Evolutionary conservation across 2,888 invertebrate genomes (phyloP).

Genomic region (Lordiphosa fenestrarum): DNA sequence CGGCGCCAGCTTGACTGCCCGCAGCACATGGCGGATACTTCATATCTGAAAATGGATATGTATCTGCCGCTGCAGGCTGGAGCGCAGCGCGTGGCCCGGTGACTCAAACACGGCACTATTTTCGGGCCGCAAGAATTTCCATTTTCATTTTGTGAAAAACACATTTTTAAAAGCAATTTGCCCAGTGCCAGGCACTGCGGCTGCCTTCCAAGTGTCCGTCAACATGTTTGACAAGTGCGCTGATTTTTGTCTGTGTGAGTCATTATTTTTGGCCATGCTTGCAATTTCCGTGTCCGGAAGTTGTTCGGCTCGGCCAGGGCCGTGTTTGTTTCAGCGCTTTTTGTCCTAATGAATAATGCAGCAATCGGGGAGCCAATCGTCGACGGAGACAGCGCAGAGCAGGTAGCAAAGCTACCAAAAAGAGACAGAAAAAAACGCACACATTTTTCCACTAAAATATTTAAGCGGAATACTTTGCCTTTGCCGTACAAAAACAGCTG

Average conservation of each 20-base stretch:
- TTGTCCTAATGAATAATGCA: constrained; percentile 42
- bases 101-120: constrained; percentile 33
- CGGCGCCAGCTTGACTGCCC: constrained; percentile 56
- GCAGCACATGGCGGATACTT: constrained; percentile 63
- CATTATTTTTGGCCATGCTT: constrained; percentile 71
- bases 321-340: constrained; percentile 21
- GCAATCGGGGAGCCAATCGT: constrained; percentile 30
- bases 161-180: constrained; percentile 63
- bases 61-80: constrained; percentile 1
- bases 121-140: constrained; percentile 34
- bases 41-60: constrained; percentile 28
- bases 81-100: background rate
- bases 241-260: constrained; percentile 57
- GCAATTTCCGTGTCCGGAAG: constrained; percentile 63
- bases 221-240: constrained; percentile 70
- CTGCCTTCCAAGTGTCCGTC: constrained; percentile 72
- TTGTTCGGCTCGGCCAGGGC: constrained; percentile 28
- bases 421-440: background rate
- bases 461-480: constrained; percentile 55
- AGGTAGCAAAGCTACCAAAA: constrained; percentile 39
- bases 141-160: constrained; percentile 31
- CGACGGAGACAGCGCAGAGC: constrained; percentile 39
- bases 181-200: constrained; percentile 40
- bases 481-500: constrained; percentile 13
- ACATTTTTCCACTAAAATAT: constrained; percentile 63